These are phyloP conservation scores for Murina feae DNA, from an alignment of 2,113 vertebrate species.

Conservation along the genomic window DNA sequence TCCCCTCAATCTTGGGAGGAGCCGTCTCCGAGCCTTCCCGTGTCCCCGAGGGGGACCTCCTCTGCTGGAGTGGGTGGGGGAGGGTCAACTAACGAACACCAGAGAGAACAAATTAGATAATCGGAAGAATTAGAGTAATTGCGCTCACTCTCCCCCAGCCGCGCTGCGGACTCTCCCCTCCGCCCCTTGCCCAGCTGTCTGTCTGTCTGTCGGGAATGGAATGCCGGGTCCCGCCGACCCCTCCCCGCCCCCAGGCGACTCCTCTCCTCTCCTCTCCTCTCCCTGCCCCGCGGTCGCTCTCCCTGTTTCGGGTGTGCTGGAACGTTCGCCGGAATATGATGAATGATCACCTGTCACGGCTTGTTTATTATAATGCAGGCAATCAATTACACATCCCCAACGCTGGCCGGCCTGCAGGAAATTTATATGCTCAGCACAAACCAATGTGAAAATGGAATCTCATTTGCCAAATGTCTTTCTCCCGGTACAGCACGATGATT, in stretches of 20 bases:
- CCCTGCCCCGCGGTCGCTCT: conserved; percentile 29
- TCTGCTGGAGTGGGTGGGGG: neutral
- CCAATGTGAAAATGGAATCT: conserved; percentile 82
- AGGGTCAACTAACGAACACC: conserved; percentile 45
- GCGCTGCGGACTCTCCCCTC: conserved; percentile 3
- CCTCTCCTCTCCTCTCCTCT: neutral
- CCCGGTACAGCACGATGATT: conserved; percentile 75
- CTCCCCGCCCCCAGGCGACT: conserved; percentile 14
- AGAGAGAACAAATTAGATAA: conserved; percentile 72
- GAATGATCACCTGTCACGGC: conserved; percentile 84
- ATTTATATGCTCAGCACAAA: conserved; percentile 84
- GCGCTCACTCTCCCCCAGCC: conserved; percentile 51
- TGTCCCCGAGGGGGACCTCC: conserved; percentile 13
- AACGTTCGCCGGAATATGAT: conserved; percentile 78
- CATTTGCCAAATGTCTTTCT: conserved; percentile 83
- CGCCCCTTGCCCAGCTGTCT: neutral
- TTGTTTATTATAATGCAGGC: conserved; percentile 85
- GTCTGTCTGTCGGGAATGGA: conserved; percentile 34
- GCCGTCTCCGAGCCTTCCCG: conserved; percentile 2
- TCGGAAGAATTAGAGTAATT: conserved; percentile 68
- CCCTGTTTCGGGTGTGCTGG: conserved; percentile 62
- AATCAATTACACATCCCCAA: conserved; percentile 84
- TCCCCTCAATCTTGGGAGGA: neutral
- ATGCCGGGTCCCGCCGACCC: neutral
- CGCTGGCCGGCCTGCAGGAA: conserved; percentile 79